These are phyloP conservation scores for Scaptomyza reducta DNA, from an alignment of 2,888 invertebrate genomes.

Conservation along the genomic window DNA sequence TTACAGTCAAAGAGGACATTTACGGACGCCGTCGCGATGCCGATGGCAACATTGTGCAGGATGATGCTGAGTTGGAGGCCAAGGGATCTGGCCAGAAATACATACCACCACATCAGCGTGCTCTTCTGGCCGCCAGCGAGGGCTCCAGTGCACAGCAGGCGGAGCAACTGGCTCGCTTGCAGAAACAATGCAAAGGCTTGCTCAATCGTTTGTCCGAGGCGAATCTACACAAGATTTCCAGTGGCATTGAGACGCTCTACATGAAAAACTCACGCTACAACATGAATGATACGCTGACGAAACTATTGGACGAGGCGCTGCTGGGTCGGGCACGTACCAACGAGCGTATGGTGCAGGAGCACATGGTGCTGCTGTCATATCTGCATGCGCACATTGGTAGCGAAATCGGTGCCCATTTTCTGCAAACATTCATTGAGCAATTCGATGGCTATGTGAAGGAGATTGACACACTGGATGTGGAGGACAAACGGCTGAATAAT, in stretches of 20 bases:
- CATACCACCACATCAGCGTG: constrained; percentile 92
- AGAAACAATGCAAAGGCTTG: constrained; percentile 92
- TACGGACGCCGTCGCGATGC: constrained; percentile 94
- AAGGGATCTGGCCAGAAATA: constrained; percentile 87
- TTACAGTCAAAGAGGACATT: constrained; percentile 90
- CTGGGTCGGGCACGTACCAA: constrained; percentile 87
- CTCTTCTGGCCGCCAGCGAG: constrained; percentile 84
- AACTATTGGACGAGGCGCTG: constrained; percentile 89
- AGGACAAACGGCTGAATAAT: constrained; percentile 93
- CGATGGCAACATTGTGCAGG: constrained; percentile 90
- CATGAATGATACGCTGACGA: constrained; percentile 90
- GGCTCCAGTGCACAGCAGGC: constrained; percentile 84
- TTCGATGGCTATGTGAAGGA: constrained; percentile 86
- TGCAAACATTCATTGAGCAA: constrained; percentile 89
- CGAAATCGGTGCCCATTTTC: constrained; percentile 95
- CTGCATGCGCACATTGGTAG: constrained; percentile 95
- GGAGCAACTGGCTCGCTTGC: constrained; percentile 88
- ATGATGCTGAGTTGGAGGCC: constrained; percentile 75
- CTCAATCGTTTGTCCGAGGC: constrained; percentile 94
- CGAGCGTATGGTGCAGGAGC: constrained; percentile 92
- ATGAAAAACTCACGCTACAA: constrained; percentile 91
- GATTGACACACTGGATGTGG: constrained; percentile 85
- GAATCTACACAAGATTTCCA: constrained; percentile 93
- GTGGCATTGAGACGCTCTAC: constrained; percentile 92
- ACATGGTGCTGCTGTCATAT: constrained; percentile 92